Evolutionary conservation across 2,113 vertebrate genomes (phyloP), one percentile per base, ranked within the genome.

Genomic region (Cromileptes altivelis): DNA sequence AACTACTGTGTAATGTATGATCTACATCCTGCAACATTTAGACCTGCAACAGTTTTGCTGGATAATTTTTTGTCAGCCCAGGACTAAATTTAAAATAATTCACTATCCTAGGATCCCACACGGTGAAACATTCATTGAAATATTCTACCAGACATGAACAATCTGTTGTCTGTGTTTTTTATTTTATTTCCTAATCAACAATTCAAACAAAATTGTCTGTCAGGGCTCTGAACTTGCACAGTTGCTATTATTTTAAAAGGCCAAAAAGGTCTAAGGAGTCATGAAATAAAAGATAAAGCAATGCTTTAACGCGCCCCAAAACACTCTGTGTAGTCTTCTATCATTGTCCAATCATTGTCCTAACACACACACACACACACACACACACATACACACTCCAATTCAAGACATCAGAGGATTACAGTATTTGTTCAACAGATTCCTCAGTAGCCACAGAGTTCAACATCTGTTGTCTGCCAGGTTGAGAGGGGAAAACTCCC

Each of bases 401-500:
- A 33, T 42, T 69, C 60, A 78, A 85, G 63, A 89, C 12, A 15
- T 72, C 69, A 75, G 67, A 62, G 88, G 84, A 92, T 92, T 80
- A 88, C 67, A 57, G 75, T 50, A 82, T 88, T 88, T 90, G 77
- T 78, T 75, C 71, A 83, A 69, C 61, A 85, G 68, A 92, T 87
- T 90, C 87, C 72, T 84, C 58, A 77, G 77, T 75, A 85, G 88
- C 72, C 69, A 71, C 62, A 53, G 70, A 86, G 61, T 78, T 78
- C 69, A 64, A 86, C 88, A 90, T 88, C 86, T 92, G 88, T 70
- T 67, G 81, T 88, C 85, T 88, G 30, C 78, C 65, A 8, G 61
- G 8, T 60, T 65, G 27, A 53, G 3, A 72, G 58, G 23, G 86
- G 25, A 57, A 71, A 77, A 69, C 61, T 40, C 68, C 23, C 45